Conservation (phyloP, 35 echinoderm and acorn worm genomes). For the Diadema setosum region DNA sequence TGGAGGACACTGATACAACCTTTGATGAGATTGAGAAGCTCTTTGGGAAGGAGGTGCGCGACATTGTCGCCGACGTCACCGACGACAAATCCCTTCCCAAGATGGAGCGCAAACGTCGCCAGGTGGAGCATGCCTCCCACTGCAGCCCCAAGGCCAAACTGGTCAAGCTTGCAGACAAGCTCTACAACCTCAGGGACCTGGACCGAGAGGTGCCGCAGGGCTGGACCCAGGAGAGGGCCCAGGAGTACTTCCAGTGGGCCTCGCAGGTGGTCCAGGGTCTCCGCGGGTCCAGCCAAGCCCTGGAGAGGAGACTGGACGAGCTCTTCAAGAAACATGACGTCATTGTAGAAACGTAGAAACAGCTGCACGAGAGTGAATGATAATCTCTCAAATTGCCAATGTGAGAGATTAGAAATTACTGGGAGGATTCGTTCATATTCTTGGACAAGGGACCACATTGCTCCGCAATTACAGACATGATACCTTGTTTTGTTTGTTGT, state of each 20-base stretch:
- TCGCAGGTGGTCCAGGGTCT: slow-evolving; percentile 78
- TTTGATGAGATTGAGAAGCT: slow-evolving; percentile 92
- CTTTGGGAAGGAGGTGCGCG: slow-evolving; percentile 82
- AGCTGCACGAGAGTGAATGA: not conserved
- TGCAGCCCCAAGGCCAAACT: slow-evolving; percentile 90
- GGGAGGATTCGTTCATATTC: no score
- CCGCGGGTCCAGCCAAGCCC: slow-evolving; percentile 49
- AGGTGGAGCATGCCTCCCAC: slow-evolving; percentile 79
- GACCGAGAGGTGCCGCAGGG: slow-evolving; percentile 53
- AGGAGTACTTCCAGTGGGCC: slow-evolving; percentile 88
- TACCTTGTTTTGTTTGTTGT: no score
- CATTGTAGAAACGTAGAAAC: slow-evolving; percentile 34
- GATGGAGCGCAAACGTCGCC: slow-evolving; percentile 75
- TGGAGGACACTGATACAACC: slow-evolving; percentile 91
- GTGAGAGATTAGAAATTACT: no score
- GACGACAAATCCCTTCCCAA: slow-evolving; percentile 94
- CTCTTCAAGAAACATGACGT: slow-evolving; percentile 77
- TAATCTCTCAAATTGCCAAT: no score
- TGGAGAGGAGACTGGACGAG: slow-evolving; percentile 81
- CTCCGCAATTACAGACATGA: no score
- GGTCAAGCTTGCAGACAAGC: slow-evolving; percentile 91
- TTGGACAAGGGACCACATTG: no score
- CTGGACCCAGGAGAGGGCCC: slow-evolving; percentile 63
- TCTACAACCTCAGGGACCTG: slow-evolving; percentile 90
- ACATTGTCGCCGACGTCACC: slow-evolving; percentile 93